A percentile compares a stretch with the other conserved stretches of the same genome.
phyloP scores from a whole-genome alignment of 2,113 vertebrate species.

The Epinephelus lanceolatus region DNA sequence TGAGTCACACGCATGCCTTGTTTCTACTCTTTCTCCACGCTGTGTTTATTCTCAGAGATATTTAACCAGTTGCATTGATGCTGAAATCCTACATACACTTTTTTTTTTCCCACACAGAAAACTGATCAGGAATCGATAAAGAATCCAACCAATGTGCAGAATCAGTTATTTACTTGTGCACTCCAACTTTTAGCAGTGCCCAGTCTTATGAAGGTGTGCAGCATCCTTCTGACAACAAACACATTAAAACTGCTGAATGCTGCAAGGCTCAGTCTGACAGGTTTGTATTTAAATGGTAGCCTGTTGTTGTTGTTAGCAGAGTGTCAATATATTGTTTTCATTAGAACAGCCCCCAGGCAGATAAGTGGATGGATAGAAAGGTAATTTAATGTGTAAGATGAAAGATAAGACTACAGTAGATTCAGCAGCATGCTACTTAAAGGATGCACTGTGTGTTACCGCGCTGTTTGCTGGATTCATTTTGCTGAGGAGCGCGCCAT shows the following conservation, averaged over 20 bases:
- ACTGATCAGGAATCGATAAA: too few relatives aligned
- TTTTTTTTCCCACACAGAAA: too few relatives aligned
- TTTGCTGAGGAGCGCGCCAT: slow-evolving; percentile 17
- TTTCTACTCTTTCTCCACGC: too few relatives aligned
- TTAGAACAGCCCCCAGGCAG: not conserved
- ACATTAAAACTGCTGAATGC: not conserved
- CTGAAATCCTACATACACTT: too few relatives aligned
- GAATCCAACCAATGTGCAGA: too few relatives aligned
- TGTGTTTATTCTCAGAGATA: too few relatives aligned
- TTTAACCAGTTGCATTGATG: too few relatives aligned
- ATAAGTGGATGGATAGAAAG: not conserved
- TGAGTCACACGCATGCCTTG: too few relatives aligned
- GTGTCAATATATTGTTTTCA: slow-evolving; percentile 8
- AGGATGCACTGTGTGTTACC: slow-evolving; percentile 2
- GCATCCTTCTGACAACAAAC: not conserved
- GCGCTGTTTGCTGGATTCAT: slow-evolving; percentile 16
- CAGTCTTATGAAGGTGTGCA: not conserved
- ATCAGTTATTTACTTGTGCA: not conserved
- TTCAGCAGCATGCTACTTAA: slow-evolving; percentile 39
- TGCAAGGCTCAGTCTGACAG: not conserved
- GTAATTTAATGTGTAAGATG: slow-evolving; percentile 20
- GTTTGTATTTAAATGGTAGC: slow-evolving; percentile 14
- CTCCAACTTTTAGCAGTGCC: not conserved
- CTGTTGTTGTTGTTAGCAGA: slow-evolving; percentile 8
- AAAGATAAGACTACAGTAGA: slow-evolving; percentile 33